These are phyloP conservation scores for Tetramorium alpestre DNA, from an alignment of 1,140 invertebrate genomes.

Conservation along the genomic window DNA sequence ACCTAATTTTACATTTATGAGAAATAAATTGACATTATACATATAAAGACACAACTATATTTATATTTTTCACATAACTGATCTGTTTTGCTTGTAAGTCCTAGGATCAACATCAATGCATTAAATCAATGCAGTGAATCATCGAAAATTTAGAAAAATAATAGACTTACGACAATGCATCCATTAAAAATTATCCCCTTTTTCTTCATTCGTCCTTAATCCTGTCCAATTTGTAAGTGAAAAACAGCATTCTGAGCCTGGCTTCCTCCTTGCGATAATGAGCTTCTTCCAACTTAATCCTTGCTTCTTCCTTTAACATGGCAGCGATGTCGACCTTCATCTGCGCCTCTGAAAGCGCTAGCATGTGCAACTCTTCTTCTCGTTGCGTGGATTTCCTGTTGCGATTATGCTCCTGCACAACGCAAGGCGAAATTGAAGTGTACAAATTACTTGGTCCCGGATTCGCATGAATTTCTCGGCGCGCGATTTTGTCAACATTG, in stretches of 20 bases:
- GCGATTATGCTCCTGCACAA: slow-evolving; percentile 51
- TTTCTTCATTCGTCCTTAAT: slow-evolving; percentile 65
- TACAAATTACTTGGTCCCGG: slow-evolving; percentile 33
- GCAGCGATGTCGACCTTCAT: slow-evolving; percentile 76
- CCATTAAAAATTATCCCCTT: neutral
- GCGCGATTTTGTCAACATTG: neutral
- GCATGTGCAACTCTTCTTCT: slow-evolving; percentile 69
- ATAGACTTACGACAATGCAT: neutral
- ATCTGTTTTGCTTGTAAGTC: neutral
- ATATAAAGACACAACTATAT: neutral
- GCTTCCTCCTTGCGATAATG: slow-evolving; percentile 77
- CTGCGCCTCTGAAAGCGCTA: slow-evolving; percentile 74
- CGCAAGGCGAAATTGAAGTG: slow-evolving; percentile 40
- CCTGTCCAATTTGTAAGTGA: slow-evolving; percentile 74
- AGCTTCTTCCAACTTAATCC: slow-evolving; percentile 76
- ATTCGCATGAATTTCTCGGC: neutral
- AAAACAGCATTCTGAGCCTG: slow-evolving; percentile 73
- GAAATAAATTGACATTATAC: slow-evolving; percentile 59
- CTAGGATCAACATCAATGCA: neutral
- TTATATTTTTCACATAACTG: neutral
- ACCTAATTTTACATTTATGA: slow-evolving; percentile 68
- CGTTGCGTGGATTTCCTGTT: slow-evolving; percentile 47
- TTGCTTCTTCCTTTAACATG: slow-evolving; percentile 76
- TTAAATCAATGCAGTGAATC: neutral
- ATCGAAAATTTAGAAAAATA: slow-evolving; percentile 35